phyloP scores from a whole-genome alignment of 2,888 invertebrate species.

The Acrobasis suavella region DNA sequence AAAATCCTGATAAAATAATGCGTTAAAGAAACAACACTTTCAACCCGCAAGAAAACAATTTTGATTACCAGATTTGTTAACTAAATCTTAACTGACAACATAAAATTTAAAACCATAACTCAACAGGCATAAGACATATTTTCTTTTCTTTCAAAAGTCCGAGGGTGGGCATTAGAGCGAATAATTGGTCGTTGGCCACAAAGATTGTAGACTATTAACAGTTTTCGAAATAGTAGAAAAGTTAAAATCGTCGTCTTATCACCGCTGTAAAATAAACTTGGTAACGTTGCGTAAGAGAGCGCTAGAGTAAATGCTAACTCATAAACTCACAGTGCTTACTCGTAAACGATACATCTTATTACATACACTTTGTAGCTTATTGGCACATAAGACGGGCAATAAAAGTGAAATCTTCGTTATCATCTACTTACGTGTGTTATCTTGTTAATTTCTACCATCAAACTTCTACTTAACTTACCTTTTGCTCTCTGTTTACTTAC shows the following conservation, averaged over 20 bases:
- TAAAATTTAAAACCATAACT: not conserved
- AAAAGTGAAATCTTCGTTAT: no score
- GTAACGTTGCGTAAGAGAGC: not conserved
- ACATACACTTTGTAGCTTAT: no score
- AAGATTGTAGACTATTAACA: conserved; percentile 21
- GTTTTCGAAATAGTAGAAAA: conserved; percentile 12
- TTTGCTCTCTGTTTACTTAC: no score
- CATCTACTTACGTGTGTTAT: no score
- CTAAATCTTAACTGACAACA: not conserved
- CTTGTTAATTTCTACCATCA: no score
- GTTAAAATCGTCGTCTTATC: conserved; percentile 2
- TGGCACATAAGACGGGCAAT: no score
- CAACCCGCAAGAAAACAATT: conserved; percentile 5
- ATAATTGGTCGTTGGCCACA: conserved; percentile 46
- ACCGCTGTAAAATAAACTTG: not conserved
- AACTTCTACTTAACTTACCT: no score
- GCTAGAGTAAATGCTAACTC: not conserved
- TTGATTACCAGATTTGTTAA: conserved; percentile 17
- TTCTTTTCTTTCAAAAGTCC: not conserved
- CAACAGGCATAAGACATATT: not conserved
- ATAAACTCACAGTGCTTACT: not conserved
- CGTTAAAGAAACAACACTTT: not conserved
- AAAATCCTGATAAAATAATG: no score
- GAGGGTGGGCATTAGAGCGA: conserved; percentile 49
- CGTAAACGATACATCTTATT: no score